A percentile compares a stretch with the other conserved stretches of the same genome.
These are phyloP conservation scores for Ptychoptera contaminata DNA, from an alignment of 2,888 invertebrate genomes.

Conservation along the genomic window DNA sequence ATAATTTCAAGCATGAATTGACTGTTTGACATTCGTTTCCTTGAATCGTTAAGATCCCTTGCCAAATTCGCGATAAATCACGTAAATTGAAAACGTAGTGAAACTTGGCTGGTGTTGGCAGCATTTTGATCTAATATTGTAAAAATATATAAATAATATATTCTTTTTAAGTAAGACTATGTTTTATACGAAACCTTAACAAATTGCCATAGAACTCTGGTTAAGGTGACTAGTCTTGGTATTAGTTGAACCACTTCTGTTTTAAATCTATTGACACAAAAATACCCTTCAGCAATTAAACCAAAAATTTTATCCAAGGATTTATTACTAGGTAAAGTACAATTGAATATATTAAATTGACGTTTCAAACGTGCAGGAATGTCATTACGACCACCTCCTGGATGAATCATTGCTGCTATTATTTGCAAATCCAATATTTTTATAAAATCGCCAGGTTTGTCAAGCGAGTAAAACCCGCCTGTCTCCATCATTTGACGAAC, in stretches of 20 bases:
- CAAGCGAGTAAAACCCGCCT: constrained; percentile 63
- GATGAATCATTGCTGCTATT: constrained; percentile 77
- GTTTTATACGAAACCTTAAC: constrained; percentile 36
- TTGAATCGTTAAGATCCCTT: constrained; percentile 60
- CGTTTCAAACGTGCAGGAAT: constrained; percentile 66
- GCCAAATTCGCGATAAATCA: constrained; percentile 74
- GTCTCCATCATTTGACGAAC: constrained; percentile 70
- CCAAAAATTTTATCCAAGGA: constrained; percentile 76
- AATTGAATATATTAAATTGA: constrained; percentile 69
- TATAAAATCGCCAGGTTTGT: constrained; percentile 69
- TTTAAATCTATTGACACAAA: constrained; percentile 49
- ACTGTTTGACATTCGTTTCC: constrained; percentile 41
- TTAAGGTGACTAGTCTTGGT: constrained; percentile 50
- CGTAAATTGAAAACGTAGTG: constrained; percentile 74
- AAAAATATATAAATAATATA: not conserved
- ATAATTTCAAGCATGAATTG: constrained; percentile 32
- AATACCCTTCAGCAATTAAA: constrained; percentile 61
- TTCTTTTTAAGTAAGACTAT: not conserved
- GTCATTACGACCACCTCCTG: constrained; percentile 73
- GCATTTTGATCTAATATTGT: constrained; percentile 43
- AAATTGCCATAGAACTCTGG: constrained; percentile 60
- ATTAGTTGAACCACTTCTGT: constrained; percentile 48
- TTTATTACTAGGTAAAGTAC: constrained; percentile 58
- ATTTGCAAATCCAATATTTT: constrained; percentile 59
- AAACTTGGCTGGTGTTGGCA: constrained; percentile 77